Evolutionary conservation across 2,888 invertebrate genomes (phyloP), one percentile per base, ranked within the genome.

Genomic region (Aethes cnicana): DNA sequence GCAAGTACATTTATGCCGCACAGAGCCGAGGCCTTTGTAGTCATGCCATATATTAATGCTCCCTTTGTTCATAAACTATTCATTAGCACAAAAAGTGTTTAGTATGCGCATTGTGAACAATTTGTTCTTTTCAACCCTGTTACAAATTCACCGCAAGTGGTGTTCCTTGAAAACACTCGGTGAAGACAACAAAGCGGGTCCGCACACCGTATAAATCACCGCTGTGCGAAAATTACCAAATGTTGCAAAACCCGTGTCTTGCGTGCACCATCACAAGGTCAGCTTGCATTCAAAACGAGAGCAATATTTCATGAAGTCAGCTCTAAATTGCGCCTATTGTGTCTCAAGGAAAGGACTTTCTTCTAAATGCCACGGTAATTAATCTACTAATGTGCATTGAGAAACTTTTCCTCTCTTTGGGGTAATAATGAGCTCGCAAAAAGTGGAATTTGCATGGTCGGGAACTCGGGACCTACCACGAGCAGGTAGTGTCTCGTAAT

Each of bases 401-500:
- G 60, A 61, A 81, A 81, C 85, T 89, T 81, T 86, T 84, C 76
- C 85, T 88, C 76, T 84, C 79, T 72, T 73, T 71, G 65, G 61
- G 74, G 74, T 74, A 74, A 77, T 77, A 71, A 78, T 74, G 77
- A 75, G 39, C 41, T 67, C 64, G 70, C 54, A 58, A 72, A 74
- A 72, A 69, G 62, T 64, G 57, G 59, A 67, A 82, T 85, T 84
- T 81, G 84, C 86, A 81, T 82, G 72, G 62, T 47, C 47, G 41
- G 33, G n/a, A 33, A n/a, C n/a, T n/a, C n/a, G 52, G 69, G 83
- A 81, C 82, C 86, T 72, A 79, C 85, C 83, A 70, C 74, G 68
- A 66, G 79, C 84, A 87, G 88, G 88, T 88, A 88, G 84, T 78
- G 85, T 72, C 69, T 77, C 59, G 80, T 86, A 87, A 88, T 87